phyloP scores from a whole-genome alignment of 2,797 vertebrate species.

The Scarus forsteni region DNA sequence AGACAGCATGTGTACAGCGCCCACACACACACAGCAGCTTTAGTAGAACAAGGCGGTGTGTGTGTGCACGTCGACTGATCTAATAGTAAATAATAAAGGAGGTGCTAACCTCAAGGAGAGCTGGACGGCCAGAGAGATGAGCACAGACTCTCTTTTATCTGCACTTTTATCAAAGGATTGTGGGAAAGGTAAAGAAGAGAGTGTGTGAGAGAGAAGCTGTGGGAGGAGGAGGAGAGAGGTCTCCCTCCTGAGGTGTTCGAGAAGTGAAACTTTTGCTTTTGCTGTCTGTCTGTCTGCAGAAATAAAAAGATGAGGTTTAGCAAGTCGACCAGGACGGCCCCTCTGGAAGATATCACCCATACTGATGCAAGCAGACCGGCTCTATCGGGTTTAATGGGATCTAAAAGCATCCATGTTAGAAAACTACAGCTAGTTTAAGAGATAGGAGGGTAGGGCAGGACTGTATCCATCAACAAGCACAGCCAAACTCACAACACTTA shows the following conservation, averaged over 20 bases:
- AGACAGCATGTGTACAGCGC: constrained; percentile 53
- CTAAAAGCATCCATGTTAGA: no score
- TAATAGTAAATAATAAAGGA: constrained; percentile 82
- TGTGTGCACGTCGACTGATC: constrained; percentile 68
- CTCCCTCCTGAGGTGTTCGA: constrained; percentile 77
- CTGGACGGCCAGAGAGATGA: constrained; percentile 77
- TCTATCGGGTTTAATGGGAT: no score
- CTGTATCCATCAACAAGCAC: no score
- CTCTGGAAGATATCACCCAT: constrained; percentile 52
- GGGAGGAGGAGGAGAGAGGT: constrained; percentile 62
- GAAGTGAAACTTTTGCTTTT: constrained; percentile 75
- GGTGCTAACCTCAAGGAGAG: constrained; percentile 79
- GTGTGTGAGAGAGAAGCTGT: constrained; percentile 61
- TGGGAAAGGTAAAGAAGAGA: constrained; percentile 76
- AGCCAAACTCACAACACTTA: no score
- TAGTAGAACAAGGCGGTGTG: constrained; percentile 65
- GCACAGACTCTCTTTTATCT: constrained; percentile 71
- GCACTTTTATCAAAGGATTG: constrained; percentile 74
- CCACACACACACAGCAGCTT: constrained; percentile 52
- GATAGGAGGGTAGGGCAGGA: no score
- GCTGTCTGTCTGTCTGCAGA: constrained; percentile 54
- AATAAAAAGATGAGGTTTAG: constrained; percentile 68
- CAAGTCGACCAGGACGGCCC: constrained; percentile 64
- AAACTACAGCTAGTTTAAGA: no score
- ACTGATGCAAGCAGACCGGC: no score